Conservation (phyloP, 2,888 invertebrate genomes). For the Harpalus rufipes region DNA sequence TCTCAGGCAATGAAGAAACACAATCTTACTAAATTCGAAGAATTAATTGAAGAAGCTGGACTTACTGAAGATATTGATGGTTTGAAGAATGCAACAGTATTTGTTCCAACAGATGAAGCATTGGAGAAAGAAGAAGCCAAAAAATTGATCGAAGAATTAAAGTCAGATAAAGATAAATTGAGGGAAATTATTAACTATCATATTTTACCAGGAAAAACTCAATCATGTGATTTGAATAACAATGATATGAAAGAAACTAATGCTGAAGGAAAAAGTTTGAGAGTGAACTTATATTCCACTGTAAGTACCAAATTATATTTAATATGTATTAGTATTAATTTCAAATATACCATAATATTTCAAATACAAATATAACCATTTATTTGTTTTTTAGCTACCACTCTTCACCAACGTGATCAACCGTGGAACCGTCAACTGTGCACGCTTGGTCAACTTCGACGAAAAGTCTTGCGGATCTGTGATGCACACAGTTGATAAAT, state of each 20-base stretch:
- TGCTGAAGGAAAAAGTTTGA: conserved; percentile 77
- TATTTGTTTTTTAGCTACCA: conserved; percentile 76
- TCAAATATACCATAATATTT: too few relatives aligned
- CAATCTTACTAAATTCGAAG: conserved; percentile 81
- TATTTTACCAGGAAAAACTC: conserved; percentile 79
- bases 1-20: conserved; percentile 79
- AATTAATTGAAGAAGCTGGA: conserved; percentile 79
- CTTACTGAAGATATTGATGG: conserved; percentile 80
- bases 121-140: conserved; percentile 78
- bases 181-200: conserved; percentile 83
- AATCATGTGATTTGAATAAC: conserved; percentile 80
- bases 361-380: neutral
- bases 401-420: conserved; percentile 80
- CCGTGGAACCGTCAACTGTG: conserved; percentile 84
- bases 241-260: conserved; percentile 79
- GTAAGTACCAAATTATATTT: conserved; percentile 74
- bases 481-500: conserved; percentile 82
- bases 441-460: conserved; percentile 81
- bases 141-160: conserved; percentile 75
- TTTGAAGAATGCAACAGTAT: conserved; percentile 81
- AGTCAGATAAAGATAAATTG: conserved; percentile 77
- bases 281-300: conserved; percentile 82
- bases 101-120: conserved; percentile 83
- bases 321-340: too few relatives aligned
- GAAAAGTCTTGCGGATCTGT: conserved; percentile 84